Evolutionary conservation across 1,140 invertebrate genomes (phyloP), one percentile per base, ranked within the genome.

Genomic region (Zaprionus africanus): DNA sequence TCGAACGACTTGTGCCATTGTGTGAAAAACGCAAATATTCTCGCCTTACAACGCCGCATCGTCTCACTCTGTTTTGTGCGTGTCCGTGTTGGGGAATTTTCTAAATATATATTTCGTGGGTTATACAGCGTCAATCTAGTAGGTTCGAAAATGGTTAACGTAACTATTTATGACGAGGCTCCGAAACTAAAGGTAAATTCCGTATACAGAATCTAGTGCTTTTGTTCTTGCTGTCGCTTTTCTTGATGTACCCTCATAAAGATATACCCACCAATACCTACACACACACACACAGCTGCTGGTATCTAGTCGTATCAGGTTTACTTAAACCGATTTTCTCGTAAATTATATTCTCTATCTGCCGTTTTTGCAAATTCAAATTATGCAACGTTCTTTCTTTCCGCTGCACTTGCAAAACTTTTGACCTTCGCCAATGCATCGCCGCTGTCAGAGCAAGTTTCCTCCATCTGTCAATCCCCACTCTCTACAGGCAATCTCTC

Each of bases 141-240:
- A 65, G 66, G 75, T 67, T 82, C 78, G 78, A 92, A 78, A 81
- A 92, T 92, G 91, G 91, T 92, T 68, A 92, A 92, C 82, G 81
- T 91, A 83, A 84, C 91, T 38, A 91, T 92, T 65, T 92, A 92
- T 60, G 91, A 92, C 74, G 91, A 83, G 63, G 78, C 78, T 28
- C 91, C 91, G n/a, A 61, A 83, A 56, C 67, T 92, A 17, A 92
- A 92, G 91, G 91, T 92, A 92, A 79, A 58, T n/a, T n/a, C 43
- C 24, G 38, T 4, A 7, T 38, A 38, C 66, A 49, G 28, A 62
- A 53, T 24, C 24, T 56, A 56, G 15, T 60, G 63, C 43, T 65
- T 77, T 41, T 61, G 73, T 81, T 63, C 64, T n/a, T 36, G 71
- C 15, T 24, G 11, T 12, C 9, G 58, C 24, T 64, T 24, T 31